Conservation (phyloP, 2,113 vertebrate genomes). For the Bujurquina vittata region DNA sequence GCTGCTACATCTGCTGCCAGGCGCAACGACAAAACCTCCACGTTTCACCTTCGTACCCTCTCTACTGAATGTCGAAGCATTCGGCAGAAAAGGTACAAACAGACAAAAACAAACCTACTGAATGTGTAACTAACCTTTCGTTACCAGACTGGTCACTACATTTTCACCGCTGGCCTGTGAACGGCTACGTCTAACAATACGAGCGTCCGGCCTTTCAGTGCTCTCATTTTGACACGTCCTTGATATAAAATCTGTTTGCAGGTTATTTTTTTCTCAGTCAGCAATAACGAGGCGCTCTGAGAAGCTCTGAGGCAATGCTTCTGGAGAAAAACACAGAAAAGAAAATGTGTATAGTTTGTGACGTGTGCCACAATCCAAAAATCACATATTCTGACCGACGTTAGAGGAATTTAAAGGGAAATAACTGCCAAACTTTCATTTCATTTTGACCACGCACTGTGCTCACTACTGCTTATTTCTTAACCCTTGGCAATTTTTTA, state of each 20-base stretch:
- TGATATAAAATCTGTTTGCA: no score
- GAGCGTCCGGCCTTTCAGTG: neutral
- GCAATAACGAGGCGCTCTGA: no score
- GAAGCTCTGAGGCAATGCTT: no score
- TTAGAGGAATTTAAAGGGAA: neutral
- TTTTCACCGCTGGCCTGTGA: neutral
- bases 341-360: neutral
- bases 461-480: neutral
- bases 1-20: neutral
- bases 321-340: no score
- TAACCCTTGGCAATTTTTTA: neutral
- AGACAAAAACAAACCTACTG: neutral
- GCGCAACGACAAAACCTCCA: neutral
- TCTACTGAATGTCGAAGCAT: neutral
- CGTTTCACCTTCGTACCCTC: rapidly evolving
- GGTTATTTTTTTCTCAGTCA: no score
- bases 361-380: neutral
- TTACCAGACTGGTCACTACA: neutral
- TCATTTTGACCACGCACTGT: neutral
- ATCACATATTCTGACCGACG: neutral
- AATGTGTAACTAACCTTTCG: neutral
- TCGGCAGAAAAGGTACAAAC: no score
- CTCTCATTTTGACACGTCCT: neutral
- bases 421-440: neutral
- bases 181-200: neutral